Evolutionary conservation across 2,113 vertebrate genomes (phyloP).

Genomic region (Suricata suricatta): DNA sequence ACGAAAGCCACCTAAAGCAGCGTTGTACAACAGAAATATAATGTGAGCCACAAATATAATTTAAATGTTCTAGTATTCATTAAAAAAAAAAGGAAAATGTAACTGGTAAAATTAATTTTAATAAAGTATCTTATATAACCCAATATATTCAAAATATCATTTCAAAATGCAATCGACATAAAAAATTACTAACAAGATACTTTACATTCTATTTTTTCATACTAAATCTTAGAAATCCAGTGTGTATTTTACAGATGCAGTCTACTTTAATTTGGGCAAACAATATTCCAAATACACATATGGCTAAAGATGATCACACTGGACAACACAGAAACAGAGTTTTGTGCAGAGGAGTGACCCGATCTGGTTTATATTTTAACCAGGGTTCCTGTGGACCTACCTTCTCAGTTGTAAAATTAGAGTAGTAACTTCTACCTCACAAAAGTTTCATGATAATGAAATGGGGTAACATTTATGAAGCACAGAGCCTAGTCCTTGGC

Average conservation of each 20-base stretch:
- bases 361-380: background rate
- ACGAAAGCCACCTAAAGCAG: background rate
- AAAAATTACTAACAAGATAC: background rate
- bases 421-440: background rate
- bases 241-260: background rate
- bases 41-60: background rate
- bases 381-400: background rate
- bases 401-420: background rate
- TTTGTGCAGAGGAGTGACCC: background rate
- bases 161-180: background rate
- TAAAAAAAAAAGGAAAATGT: background rate
- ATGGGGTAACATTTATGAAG: background rate
- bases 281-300: background rate
- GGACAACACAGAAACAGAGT: background rate
- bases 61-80: background rate
- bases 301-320: background rate
- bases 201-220: background rate
- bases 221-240: background rate
- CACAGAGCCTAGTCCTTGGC: background rate
- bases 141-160: background rate
- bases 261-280: background rate
- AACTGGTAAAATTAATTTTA: background rate
- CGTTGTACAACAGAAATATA: background rate
- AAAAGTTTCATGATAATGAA: background rate
- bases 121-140: background rate